Percentiles rank a stretch among this genome's conserved stretches.
These are phyloP conservation scores for Drosophila buzzatii DNA, from an alignment of 2,888 invertebrate genomes.

Conservation along the genomic window DNA sequence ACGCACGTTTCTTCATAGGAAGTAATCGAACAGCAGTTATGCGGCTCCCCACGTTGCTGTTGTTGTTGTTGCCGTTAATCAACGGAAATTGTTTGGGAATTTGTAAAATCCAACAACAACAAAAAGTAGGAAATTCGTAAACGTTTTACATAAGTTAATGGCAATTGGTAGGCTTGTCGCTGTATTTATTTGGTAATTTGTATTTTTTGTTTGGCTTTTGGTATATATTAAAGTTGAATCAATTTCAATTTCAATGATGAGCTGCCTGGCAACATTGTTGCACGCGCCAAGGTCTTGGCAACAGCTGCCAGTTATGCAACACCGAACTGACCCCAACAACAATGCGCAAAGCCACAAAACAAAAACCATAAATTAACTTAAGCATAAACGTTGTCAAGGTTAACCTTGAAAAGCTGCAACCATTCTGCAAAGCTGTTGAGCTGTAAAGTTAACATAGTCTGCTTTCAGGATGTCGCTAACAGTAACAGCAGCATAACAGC, in stretches of 20 bases:
- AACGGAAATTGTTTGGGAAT: conserved; percentile 66
- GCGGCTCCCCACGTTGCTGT: conserved; percentile 23
- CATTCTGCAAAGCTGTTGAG: not conserved
- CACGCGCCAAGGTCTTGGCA: conserved; percentile 27
- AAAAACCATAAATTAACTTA: not conserved
- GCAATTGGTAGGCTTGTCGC: conserved; percentile 29
- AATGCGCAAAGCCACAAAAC: not conserved
- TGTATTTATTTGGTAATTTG: conserved; percentile 39
- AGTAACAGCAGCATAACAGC: conserved; percentile 2
- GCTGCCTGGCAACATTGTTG: conserved; percentile 14
- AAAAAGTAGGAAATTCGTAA: conserved; percentile 68
- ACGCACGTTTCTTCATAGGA: conserved; percentile 61
- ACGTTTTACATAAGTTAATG: conserved; percentile 65
- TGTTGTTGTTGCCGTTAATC: conserved; percentile 34
- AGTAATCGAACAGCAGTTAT: conserved; percentile 56
- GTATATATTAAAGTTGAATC: not conserved
- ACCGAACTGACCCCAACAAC: conserved; percentile 5
- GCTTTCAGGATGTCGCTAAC: conserved; percentile 11
- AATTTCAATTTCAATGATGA: not conserved
- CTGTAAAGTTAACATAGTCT: not conserved
- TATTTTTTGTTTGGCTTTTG: conserved; percentile 1
- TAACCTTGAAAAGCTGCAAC: not conserved
- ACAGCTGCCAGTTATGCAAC: conserved; percentile 32
- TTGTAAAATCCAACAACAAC: conserved; percentile 20
- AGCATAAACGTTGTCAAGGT: conserved; percentile 29